phyloP scores from a whole-genome alignment of 1,140 invertebrate species.

The Calycopis cecrops region DNA sequence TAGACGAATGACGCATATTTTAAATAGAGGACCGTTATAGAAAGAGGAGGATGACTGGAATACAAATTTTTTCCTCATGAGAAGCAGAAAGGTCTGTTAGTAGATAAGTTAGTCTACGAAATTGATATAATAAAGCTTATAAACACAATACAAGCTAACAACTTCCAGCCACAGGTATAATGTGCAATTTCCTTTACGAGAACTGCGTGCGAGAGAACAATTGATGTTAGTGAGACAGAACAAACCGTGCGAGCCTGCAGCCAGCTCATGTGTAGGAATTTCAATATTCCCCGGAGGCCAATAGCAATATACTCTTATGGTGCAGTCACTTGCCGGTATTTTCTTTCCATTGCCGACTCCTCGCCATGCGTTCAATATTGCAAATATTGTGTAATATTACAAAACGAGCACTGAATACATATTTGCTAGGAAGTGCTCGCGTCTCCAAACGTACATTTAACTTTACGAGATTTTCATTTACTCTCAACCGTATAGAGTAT shows the following conservation, averaged over 20 bases:
- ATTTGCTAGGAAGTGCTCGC: slow-evolving; percentile 13
- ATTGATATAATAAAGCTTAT: background rate
- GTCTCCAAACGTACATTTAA: slow-evolving; percentile 7
- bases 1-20: too few species aligned
- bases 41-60: too few species aligned
- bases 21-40: too few species aligned
- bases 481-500: background rate
- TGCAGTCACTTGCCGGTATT: slow-evolving; percentile 48
- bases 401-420: slow-evolving; percentile 22
- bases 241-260: background rate
- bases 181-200: too few species aligned
- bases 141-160: background rate
- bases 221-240: background rate
- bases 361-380: slow-evolving; percentile 45
- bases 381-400: slow-evolving; percentile 52
- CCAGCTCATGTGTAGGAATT: slow-evolving; percentile 33
- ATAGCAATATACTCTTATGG: slow-evolving; percentile 52
- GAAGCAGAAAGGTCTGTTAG: too few species aligned
- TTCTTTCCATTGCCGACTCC: slow-evolving; percentile 43
- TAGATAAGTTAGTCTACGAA: too few species aligned
- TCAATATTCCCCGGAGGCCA: slow-evolving; percentile 48
- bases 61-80: too few species aligned
- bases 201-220: background rate
- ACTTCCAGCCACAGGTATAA: background rate
- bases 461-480: slow-evolving; percentile 1